Conservation (phyloP, 2,113 vertebrate species). For the Xiphorhynchus elegans region DNA sequence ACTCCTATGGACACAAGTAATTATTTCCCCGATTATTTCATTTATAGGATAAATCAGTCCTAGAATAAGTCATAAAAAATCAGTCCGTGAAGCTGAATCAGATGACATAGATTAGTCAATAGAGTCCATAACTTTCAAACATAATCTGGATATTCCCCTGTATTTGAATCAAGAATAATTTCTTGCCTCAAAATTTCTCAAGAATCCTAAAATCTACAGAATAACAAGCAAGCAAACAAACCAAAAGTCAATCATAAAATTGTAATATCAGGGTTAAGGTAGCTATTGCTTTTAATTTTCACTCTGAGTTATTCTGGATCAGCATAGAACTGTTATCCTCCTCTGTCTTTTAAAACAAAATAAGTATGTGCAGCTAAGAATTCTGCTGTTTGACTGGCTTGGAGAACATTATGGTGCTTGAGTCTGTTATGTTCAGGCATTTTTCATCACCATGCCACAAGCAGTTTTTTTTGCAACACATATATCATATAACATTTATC, state of each 20-base stretch:
- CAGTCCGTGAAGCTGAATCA: not conserved
- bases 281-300: not conserved
- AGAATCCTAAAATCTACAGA: not conserved
- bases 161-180: not conserved
- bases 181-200: not conserved
- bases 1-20: not conserved
- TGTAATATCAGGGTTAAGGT: not conserved
- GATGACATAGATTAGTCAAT: not conserved
- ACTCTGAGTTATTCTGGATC: not conserved
- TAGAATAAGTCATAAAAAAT: not conserved
- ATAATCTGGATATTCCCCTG: not conserved
- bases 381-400: not conserved
- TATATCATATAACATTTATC: not conserved
- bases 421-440: not conserved
- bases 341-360: not conserved
- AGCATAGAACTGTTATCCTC: not conserved
- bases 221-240: not conserved
- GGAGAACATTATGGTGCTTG: not conserved
- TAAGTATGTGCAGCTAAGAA: not conserved
- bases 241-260: not conserved
- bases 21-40: not conserved
- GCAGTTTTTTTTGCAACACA: not conserved
- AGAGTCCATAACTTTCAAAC: not conserved
- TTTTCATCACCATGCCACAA: not conserved
- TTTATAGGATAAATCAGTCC: not conserved